Base-by-base conservation (phyloP, 1,140 invertebrate genomes). In the Atta texana region DNA sequence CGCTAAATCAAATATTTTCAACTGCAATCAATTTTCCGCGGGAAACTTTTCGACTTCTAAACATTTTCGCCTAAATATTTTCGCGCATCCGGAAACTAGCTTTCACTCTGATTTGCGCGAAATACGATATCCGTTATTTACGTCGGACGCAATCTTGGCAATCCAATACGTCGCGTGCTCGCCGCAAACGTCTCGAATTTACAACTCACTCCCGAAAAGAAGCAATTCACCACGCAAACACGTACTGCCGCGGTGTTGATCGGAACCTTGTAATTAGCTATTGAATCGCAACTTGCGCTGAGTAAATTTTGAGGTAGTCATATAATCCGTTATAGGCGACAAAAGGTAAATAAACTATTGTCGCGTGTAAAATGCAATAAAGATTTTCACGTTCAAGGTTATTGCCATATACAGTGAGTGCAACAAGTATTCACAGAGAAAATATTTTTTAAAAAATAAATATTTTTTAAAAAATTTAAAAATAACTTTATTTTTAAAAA, bases 121-220 rank as follows among this genome's bases (percentile, higher is more conserved):
- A 81, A 81, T 71, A 14, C 64, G 64, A 81, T 81, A 81, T 71
- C 64, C 16, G 31, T 71, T 81, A 81, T 81, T 81, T 81, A 16
- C 64, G 64, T 18, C 31, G 64, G 49, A 69, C 64, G 64, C 64
- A 81, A 57, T 81, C 77, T 81, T 81, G 49, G 77, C 77, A 81
- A 71, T 10, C 31, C 64, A 71, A 81, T 81, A 81, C 49, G 77
- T 81, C 77, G 77, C 77, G 77, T 81, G 77, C 51, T 81, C 34
- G 31, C 24, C 34, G 24, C n/a, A 24, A 81, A 81, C 77, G 49
- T 81, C 49, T 81, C 77, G 49, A 81, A 71, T 81, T 81, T 68
- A 53, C 77, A 81, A 81, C 64, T 81, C 64, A 57, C 66, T 68
- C 31, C 31, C 21, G 49, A 81, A 81, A 81, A 81, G 64, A 81